Evolutionary conservation across 2,888 invertebrate species (phyloP).

Genomic region (Rotaria sp.): DNA sequence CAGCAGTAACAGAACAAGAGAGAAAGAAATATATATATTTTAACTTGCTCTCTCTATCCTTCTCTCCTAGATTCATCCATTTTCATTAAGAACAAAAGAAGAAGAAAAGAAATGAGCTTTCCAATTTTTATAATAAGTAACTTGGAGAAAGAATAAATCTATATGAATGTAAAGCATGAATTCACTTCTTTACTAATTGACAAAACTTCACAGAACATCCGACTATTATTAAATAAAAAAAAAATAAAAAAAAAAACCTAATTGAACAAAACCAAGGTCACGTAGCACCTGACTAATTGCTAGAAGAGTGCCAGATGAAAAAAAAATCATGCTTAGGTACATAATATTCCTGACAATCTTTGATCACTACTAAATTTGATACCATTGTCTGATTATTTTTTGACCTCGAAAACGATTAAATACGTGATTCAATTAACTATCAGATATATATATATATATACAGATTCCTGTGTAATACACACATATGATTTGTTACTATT

Average conservation of each 20-base stretch:
- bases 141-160: background rate
- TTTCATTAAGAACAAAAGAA: background rate
- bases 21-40: background rate
- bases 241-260: background rate
- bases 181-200: background rate
- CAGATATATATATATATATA: background rate
- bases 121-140: background rate
- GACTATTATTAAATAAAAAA: background rate
- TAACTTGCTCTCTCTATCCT: background rate
- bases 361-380: background rate
- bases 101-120: background rate
- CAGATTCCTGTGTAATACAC: background rate
- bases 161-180: background rate
- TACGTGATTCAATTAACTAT: background rate
- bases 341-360: background rate
- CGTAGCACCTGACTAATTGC: background rate
- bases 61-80: background rate
- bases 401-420: background rate
- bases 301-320: background rate
- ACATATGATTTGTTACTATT: background rate
- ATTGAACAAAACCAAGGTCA: background rate
- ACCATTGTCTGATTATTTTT: background rate
- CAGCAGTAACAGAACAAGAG: background rate
- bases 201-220: constrained; percentile 11
- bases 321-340: background rate